Conservation (phyloP, 2,888 invertebrate species). For the Tolmerus cingulatus region DNA sequence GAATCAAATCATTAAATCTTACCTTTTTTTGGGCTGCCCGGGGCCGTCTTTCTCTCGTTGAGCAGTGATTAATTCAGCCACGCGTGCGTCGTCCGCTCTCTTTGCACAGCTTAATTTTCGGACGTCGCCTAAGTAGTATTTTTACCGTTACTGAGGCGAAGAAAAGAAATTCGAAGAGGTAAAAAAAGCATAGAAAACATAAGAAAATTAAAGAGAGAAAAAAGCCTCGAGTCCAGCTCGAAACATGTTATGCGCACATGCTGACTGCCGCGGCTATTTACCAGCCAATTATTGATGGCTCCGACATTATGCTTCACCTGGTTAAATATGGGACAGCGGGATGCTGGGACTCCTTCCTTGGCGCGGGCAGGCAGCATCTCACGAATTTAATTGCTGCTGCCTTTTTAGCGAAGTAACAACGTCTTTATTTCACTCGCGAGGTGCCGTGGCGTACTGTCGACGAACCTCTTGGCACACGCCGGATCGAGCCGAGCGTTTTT, state of each 20-base stretch:
- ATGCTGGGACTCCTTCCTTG: slow-evolving; percentile 1
- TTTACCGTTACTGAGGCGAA: slow-evolving; percentile 13
- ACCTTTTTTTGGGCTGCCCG: slow-evolving; percentile 4
- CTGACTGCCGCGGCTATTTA: slow-evolving; percentile 9
- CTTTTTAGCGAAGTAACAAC: not conserved
- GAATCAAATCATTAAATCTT: slow-evolving; percentile 33
- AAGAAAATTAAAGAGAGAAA: not conserved
- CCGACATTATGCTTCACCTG: slow-evolving; percentile 1
- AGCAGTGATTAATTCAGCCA: slow-evolving; percentile 25
- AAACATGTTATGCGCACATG: slow-evolving; percentile 3
- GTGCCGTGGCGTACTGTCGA: not conserved
- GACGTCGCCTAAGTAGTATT: slow-evolving; percentile 3
- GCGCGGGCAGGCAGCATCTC: not conserved
- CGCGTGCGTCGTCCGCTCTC: slow-evolving; percentile 12
- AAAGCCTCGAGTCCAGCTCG: not conserved
- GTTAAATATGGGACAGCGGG: slow-evolving; percentile 17
- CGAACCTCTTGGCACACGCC: not conserved
- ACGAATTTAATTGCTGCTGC: slow-evolving; percentile 13
- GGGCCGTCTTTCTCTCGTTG: slow-evolving; percentile 6
- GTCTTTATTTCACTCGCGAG: slow-evolving; percentile 1
- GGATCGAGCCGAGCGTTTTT: not conserved
- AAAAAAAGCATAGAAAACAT: not conserved
- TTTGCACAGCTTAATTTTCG: slow-evolving; percentile 20
- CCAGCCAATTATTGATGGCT: slow-evolving; percentile 22
- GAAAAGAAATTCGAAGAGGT: not conserved